Base-by-base conservation (phyloP, 2,113 vertebrate species). In the Caloenas nicobarica region DNA sequence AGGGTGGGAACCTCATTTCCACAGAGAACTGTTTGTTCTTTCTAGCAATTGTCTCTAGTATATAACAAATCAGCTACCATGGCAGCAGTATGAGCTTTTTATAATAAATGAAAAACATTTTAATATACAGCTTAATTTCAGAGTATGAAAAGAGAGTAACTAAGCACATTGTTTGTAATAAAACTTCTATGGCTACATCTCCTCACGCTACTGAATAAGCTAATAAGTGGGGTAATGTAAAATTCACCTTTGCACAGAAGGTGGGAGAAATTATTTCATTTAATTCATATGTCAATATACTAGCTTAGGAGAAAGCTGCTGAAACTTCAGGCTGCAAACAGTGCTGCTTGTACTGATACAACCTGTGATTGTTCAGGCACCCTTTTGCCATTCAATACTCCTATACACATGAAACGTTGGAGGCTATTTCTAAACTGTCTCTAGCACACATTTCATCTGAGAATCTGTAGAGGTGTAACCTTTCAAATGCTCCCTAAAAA, bases 381-480 rank as follows among this genome's bases (percentile, higher is more conserved):
- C 16, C 8, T 92, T 94, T 83, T 87, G 38, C 42, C 38, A 28
- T 74, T 82, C 73, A 56, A 6, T 13, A 8, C 21, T 65, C 42
- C n/a, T 46, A 5, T 25, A 44, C 3, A 4, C 15, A 7, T 40
- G 53, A 64, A 78, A 57, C 0, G 0, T 25, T 38, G 24, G 60
- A 64, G 29, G 23, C 26, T 40, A 28, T 74, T 83, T 64, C 91
- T 91, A 44, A 87, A 36, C 28, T 50, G 21, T 53, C 36, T 82
- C 25, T 81, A 78, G 38, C 34, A 74, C 18, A 38, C 21, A 13
- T 69, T 66, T 86, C 25, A 25, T 83, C 34, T 83, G 29, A 81
- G 56, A 93, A 84, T 53, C 51, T 48, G 34, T 22, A 72, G 50
- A 86, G 17, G 31, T 58, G 13, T 71, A 62, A 71, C n/a, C 7